Evolutionary conservation across 2,113 vertebrate genomes (phyloP), one percentile per base, ranked within the genome.

Genomic region (Turnix velox): DNA sequence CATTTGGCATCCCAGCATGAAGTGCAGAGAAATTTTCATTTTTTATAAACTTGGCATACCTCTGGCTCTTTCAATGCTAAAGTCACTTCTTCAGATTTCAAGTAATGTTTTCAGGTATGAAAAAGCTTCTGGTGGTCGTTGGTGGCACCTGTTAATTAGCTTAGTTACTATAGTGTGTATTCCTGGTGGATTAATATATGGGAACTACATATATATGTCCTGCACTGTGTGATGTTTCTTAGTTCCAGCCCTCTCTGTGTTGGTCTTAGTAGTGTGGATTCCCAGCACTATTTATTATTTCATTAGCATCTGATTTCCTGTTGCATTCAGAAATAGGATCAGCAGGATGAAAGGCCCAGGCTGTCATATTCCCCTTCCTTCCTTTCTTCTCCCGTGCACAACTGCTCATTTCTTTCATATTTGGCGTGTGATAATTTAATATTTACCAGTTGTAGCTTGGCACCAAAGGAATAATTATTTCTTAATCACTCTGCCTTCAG

Each of bases 271-370:
- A 6, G 52, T 87, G 46, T 84, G 65, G 59, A 19, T 92, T 76
- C 79, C 55, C 10, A 0, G 46, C 14, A 18, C 59, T 37, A 72
- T 91, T 97, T 88, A 77, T 96, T 90, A 92, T 97, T 96, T 97
- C 78, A 89, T 97, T 97, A 97, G 86, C 85, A 95, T 96, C 95
- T 90, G 91, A 12, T 95, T 93, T 93, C 91, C 84, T 94, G 89
- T 91, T 35, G 10, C 87, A 94, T 91, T 90, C 82, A 90, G 92
- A 81, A 91, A 84, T 94, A 93, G 93, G 63, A 73, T 35, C 62
- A 80, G 63, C 84, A 86, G 54, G 80, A 48, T 19, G 84, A 96
- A 83, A 74, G 90, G 45, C 83, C 75, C 86, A 82, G 45, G 30
- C 39, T 94, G 49, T 66, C 18, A 3, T 62, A 43, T 86, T 75